phyloP scores from a whole-genome alignment of 2,113 vertebrate genomes.

The Loxodonta africana region DNA sequence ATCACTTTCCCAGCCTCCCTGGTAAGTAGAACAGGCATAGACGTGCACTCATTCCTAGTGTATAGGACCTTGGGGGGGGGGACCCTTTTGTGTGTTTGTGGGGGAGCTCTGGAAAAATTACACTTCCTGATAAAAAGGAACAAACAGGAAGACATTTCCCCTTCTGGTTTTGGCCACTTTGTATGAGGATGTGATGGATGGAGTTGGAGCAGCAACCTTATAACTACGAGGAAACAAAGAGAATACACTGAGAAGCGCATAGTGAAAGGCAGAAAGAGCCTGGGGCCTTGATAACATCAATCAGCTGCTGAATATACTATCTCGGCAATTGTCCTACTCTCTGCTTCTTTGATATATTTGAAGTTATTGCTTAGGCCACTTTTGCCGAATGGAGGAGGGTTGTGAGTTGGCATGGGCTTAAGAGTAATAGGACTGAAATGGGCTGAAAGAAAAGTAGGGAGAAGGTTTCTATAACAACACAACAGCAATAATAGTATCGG shows the following conservation, averaged over 20 bases:
- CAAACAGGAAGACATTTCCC: neutral
- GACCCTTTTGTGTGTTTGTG: neutral
- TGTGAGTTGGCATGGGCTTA: neutral
- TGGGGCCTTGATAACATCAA: neutral
- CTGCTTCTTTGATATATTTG: neutral
- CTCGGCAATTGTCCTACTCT: neutral
- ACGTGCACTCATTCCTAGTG: neutral
- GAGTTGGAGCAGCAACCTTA: neutral
- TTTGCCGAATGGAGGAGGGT: neutral
- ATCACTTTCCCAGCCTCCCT: neutral
- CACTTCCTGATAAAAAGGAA: neutral
- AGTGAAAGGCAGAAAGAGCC: neutral
- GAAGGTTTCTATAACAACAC: neutral
- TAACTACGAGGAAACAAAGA: neutral
- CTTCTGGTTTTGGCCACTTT: neutral
- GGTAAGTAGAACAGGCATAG: neutral
- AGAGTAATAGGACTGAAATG: neutral
- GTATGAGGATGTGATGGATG: neutral
- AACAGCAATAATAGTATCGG: neutral
- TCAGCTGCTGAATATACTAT: neutral
- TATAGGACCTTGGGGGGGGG: neutral
- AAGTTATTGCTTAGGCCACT: neutral
- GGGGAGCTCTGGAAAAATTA: neutral
- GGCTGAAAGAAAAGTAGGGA: neutral
- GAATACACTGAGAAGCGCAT: neutral